Conservation (phyloP, 2,888 invertebrate species). For the Hemistola chrysoprasaria region DNA sequence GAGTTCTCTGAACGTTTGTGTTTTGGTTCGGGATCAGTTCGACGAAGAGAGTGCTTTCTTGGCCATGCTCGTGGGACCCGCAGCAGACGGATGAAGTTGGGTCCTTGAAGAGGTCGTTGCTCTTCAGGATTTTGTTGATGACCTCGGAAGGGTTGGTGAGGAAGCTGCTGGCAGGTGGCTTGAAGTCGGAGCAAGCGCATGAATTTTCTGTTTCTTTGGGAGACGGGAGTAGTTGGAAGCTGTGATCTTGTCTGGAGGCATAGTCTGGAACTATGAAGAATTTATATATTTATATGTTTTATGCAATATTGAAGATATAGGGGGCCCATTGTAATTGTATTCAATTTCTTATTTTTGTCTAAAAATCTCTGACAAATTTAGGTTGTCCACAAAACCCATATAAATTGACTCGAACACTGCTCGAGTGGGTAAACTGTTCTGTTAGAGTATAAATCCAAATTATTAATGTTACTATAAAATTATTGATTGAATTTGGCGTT, state of each 20-base stretch:
- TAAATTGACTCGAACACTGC: too few relatives aligned
- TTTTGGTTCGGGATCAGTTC: slow-evolving; percentile 47
- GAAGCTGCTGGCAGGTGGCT: slow-evolving; percentile 41
- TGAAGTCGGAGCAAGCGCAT: slow-evolving; percentile 54
- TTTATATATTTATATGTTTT: neutral
- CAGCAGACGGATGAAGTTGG: slow-evolving; percentile 57
- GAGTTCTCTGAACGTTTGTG: neutral
- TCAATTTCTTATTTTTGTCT: too few relatives aligned
- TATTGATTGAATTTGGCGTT: too few relatives aligned
- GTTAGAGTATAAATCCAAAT: too few relatives aligned
- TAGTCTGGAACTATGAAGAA: slow-evolving; percentile 13
- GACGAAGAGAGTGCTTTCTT: slow-evolving; percentile 55
- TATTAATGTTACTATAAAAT: too few relatives aligned
- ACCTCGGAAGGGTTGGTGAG: slow-evolving; percentile 47
- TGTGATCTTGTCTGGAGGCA: slow-evolving; percentile 10
- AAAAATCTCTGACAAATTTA: too few relatives aligned
- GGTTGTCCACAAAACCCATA: too few relatives aligned
- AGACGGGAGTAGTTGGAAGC: slow-evolving; percentile 5
- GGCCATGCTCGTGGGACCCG: slow-evolving; percentile 58
- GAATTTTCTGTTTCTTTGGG: slow-evolving; percentile 39
- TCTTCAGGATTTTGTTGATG: slow-evolving; percentile 54
- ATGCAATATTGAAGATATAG: too few relatives aligned
- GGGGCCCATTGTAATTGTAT: too few relatives aligned
- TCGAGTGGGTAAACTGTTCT: too few relatives aligned
- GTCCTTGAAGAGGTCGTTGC: slow-evolving; percentile 58